Percentiles rank a stretch among this genome's conserved stretches.
Evolutionary conservation across 2,113 vertebrate genomes (phyloP).

Genomic region (Calcarius ornatus): DNA sequence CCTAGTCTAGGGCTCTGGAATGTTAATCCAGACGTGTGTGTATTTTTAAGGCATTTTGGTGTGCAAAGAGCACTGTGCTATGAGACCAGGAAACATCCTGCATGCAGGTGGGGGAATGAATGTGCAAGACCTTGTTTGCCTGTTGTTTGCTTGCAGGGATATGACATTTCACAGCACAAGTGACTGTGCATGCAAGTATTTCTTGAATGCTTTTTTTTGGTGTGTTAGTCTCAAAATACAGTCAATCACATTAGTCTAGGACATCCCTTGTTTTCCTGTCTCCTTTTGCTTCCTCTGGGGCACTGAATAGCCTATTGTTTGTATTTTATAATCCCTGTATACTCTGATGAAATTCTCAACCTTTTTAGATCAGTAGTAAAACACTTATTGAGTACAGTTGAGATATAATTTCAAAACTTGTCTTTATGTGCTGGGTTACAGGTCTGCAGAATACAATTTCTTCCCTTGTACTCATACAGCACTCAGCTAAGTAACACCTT

Average conservation of each 20-base stretch:
- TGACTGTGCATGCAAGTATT: background rate
- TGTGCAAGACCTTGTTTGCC: background rate
- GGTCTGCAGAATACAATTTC: background rate
- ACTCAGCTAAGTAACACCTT: background rate
- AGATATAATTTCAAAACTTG: background rate
- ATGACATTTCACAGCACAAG: background rate
- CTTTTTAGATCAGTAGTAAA: background rate
- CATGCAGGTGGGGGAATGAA: background rate
- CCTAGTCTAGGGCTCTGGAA: background rate
- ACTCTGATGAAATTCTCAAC: background rate
- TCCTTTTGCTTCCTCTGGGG: background rate
- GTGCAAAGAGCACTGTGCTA: background rate
- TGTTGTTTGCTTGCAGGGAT: background rate
- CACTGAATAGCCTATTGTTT: background rate
- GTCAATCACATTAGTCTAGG: background rate
- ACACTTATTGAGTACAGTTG: background rate
- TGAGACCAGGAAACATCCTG: background rate
- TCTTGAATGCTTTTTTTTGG: background rate
- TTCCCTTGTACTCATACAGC: background rate
- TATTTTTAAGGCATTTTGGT: background rate
- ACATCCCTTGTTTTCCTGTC: background rate
- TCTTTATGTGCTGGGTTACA: background rate
- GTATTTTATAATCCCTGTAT: background rate
- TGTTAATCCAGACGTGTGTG: background rate
- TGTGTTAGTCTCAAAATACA: background rate